A percentile compares a stretch with the other conserved stretches of the same genome.
Evolutionary conservation across 2,888 invertebrate species (phyloP).

Genomic region (Rutpela maculata): DNA sequence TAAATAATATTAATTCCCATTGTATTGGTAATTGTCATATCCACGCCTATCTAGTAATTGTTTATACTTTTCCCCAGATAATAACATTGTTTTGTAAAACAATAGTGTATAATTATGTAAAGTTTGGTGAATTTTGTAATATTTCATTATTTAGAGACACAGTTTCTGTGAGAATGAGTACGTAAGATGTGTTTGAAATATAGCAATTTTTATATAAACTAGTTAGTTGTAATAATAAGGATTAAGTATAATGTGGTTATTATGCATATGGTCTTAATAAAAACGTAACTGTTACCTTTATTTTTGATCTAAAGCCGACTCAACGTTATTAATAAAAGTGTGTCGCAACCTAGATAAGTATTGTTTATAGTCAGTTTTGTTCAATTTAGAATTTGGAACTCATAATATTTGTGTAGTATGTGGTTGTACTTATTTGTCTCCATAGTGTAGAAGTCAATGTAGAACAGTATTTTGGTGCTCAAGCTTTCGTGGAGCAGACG

Average conservation of each 20-base stretch:
- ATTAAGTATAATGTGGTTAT: neutral
- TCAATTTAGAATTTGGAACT: neutral
- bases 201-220: conserved; percentile 9
- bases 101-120: conserved; percentile 38
- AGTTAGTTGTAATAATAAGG: neutral
- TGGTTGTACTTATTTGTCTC: no score
- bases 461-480: no score
- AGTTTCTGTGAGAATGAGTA: conserved; percentile 33
- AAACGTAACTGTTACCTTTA: neutral
- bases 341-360: neutral
- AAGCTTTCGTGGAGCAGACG: no score
- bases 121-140: conserved; percentile 39
- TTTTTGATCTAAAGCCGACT: neutral
- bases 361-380: neutral
- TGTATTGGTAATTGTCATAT: conserved; percentile 33
- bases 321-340: neutral
- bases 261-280: neutral
- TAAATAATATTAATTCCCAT: conserved; percentile 26
- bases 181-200: conserved; percentile 11
- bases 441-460: no score
- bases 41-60: conserved; percentile 30
- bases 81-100: conserved; percentile 34
- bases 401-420: no score
- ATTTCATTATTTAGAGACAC: conserved; percentile 29
- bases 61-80: conserved; percentile 33